Percentiles rank a stretch among this genome's conserved stretches.
These are phyloP conservation scores for Paguma larvata DNA, from an alignment of 2,797 vertebrate species.

Conservation along the genomic window DNA sequence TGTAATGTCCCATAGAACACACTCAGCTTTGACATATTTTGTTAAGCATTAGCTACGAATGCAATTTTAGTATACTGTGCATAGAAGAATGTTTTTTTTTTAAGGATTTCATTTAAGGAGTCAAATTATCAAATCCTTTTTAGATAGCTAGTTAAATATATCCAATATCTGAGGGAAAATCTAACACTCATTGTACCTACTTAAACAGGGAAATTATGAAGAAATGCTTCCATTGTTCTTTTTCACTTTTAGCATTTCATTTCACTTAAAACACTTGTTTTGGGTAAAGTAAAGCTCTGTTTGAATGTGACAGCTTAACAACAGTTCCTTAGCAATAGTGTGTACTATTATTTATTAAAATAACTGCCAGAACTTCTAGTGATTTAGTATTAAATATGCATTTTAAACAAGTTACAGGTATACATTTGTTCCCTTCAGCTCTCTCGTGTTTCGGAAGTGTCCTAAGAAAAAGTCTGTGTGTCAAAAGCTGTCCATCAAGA, in stretches of 20 bases:
- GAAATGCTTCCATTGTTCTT: background rate
- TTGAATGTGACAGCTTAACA: background rate
- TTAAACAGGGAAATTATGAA: background rate
- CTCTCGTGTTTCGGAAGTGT: background rate
- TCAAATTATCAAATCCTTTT: background rate
- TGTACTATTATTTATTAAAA: background rate
- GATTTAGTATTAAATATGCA: background rate
- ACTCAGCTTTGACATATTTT: constrained; percentile 49
- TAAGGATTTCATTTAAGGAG: background rate
- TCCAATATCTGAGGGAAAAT: background rate
- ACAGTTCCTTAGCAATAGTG: background rate
- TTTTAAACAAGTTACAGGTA: background rate
- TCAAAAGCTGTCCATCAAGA: background rate
- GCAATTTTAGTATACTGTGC: background rate
- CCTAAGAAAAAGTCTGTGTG: background rate
- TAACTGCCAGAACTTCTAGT: background rate
- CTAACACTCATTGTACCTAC: background rate
- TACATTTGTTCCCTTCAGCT: background rate
- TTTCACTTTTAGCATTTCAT: background rate
- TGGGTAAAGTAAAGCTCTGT: background rate
- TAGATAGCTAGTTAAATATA: background rate
- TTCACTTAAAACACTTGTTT: background rate
- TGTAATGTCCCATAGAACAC: background rate
- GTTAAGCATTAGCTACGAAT: background rate
- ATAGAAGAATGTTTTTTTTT: background rate